These are phyloP conservation scores for Tupaia chinensis DNA, from an alignment of 2,113 vertebrate genomes.

Conservation along the genomic window DNA sequence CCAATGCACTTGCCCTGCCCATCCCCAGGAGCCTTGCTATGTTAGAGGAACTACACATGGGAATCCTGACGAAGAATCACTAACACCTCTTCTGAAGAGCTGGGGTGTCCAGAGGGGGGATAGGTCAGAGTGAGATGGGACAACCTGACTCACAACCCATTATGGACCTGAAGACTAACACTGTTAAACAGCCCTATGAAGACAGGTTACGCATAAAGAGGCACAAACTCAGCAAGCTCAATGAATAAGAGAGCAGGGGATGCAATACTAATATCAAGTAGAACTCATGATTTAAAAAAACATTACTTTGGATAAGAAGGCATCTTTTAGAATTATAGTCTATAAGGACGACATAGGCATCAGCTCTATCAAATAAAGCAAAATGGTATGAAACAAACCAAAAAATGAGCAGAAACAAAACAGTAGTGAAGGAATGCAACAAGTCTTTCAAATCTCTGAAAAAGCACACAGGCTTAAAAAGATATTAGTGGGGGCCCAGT, in stretches of 20 bases:
- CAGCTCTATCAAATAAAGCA: neutral
- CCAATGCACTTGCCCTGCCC: neutral
- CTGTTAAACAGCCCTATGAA: neutral
- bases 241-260: conserved; percentile 17
- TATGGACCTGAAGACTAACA: neutral
- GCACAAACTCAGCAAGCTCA: neutral
- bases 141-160: neutral
- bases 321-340: neutral
- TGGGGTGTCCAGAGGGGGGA: neutral
- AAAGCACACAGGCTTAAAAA: neutral
- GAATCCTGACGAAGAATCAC: neutral
- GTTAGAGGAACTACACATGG: neutral
- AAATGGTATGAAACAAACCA: neutral
- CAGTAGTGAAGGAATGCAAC: neutral
- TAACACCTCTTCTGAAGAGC: neutral
- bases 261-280: neutral
- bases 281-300: neutral
- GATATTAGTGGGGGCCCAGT: too few relatives aligned
- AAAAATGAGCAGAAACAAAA: conserved; percentile 14
- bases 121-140: neutral
- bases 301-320: neutral
- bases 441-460: neutral
- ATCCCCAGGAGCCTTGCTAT: neutral
- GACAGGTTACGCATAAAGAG: neutral
- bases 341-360: neutral